Conservation (phyloP, 2,888 invertebrate species). For the Rhingia rostrata region DNA sequence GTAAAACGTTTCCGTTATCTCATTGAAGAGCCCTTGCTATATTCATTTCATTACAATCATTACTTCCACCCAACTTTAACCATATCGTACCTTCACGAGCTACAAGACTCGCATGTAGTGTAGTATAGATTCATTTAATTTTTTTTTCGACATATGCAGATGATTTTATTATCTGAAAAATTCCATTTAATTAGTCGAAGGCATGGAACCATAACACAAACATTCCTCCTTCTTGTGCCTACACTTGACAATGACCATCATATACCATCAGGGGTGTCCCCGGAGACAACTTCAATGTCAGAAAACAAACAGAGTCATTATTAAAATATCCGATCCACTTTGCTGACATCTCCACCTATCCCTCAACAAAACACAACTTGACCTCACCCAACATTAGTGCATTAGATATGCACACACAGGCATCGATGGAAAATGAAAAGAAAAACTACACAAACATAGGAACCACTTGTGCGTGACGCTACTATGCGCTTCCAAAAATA, state of each 20-base stretch:
- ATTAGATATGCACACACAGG: slow-evolving; percentile 24
- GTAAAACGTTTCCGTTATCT: too few relatives aligned
- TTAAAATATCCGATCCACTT: slow-evolving; percentile 24
- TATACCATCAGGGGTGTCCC: background rate
- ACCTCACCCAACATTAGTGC: slow-evolving; percentile 45
- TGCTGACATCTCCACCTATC: slow-evolving; percentile 8
- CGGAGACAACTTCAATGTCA: slow-evolving; percentile 38
- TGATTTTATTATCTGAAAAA: slow-evolving; percentile 21
- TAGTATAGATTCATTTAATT: background rate
- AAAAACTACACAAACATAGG: slow-evolving; percentile 31
- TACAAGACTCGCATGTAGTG: background rate
- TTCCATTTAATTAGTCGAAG: slow-evolving; percentile 44
- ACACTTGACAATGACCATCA: slow-evolving; percentile 54
- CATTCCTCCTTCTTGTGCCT: slow-evolving; percentile 3
- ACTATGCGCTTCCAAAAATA: slow-evolving; percentile 60
- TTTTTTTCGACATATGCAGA: slow-evolving; percentile 9
- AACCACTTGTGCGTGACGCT: slow-evolving; percentile 48
- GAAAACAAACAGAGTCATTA: slow-evolving; percentile 41
- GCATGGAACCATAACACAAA: slow-evolving; percentile 40
- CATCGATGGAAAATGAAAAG: background rate
- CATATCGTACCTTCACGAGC: too few relatives aligned
- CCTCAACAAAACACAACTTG: slow-evolving; percentile 13
- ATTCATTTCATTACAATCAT: background rate
- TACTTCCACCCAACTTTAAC: too few relatives aligned
- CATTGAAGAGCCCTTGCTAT: background rate